Conservation (phyloP, 1,140 invertebrate species). For the Aphelenchoides avenae region DNA sequence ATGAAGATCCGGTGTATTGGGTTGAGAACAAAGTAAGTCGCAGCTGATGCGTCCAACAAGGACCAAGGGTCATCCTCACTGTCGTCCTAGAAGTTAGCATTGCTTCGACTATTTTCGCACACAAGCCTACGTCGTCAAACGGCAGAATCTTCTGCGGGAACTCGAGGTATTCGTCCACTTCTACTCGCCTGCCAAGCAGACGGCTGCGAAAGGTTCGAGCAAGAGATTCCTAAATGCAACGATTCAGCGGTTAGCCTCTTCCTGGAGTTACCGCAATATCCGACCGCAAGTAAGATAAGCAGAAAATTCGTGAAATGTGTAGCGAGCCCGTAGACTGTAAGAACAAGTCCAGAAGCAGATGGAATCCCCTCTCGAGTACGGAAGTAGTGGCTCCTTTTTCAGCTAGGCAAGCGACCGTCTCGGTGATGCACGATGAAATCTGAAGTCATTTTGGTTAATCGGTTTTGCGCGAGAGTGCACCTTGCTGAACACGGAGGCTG, state of each 20-base stretch:
- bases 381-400: background rate
- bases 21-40: constrained; percentile 19
- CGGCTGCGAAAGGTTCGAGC: background rate
- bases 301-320: constrained; percentile 6
- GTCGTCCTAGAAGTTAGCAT: constrained; percentile 9
- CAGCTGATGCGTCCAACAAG: constrained; percentile 8
- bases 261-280: constrained; percentile 3
- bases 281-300: constrained; percentile 2
- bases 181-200: background rate
- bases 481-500: constrained; percentile 3
- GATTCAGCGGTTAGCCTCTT: background rate
- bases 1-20: constrained; percentile 9
- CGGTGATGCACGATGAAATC: background rate
- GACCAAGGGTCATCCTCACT: constrained; percentile 6
- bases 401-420: background rate
- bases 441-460: background rate
- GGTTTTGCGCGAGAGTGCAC: background rate
- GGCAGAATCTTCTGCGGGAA: background rate
- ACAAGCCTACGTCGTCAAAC: background rate
- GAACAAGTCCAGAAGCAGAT: constrained; percentile 5
- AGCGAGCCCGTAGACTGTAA: constrained; percentile 4
- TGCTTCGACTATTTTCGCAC: constrained; percentile 4
- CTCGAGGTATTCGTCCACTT: no score
- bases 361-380: background rate
- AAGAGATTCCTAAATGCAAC: background rate